Conservation (phyloP, 2,113 vertebrate species). For the Xyrauchen texanus region DNA sequence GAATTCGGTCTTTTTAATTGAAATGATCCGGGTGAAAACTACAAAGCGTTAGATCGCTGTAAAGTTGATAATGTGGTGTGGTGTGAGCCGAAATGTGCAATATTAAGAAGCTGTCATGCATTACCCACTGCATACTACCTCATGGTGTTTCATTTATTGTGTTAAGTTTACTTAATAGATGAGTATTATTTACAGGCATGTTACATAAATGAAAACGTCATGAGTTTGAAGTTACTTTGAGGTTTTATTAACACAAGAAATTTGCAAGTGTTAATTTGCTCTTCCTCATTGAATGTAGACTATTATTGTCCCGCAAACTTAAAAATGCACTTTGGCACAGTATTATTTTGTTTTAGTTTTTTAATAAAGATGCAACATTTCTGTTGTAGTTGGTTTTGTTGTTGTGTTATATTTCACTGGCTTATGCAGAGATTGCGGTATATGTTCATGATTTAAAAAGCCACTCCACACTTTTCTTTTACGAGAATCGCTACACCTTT, state of each 20-base stretch:
- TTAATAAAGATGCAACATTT: constrained; percentile 73
- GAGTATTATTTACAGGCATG: constrained; percentile 45
- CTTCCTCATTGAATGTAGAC: constrained; percentile 61
- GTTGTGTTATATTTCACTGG: background rate
- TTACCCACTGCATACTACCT: constrained; percentile 48
- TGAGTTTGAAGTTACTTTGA: constrained; percentile 33
- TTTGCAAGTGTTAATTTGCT: constrained; percentile 55
- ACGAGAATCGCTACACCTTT: too few species aligned
- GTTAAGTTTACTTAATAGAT: constrained; percentile 5
- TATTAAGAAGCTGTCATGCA: constrained; percentile 48
- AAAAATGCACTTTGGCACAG: constrained; percentile 64
- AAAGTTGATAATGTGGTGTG: constrained; percentile 37
- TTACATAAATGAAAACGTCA: constrained; percentile 47
- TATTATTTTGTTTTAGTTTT: constrained; percentile 62
- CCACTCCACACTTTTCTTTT: background rate
- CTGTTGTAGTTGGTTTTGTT: constrained; percentile 48
- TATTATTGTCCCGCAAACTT: constrained; percentile 43
- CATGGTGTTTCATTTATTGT: constrained; percentile 34
- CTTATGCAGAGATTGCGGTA: background rate
- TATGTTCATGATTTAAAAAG: background rate
- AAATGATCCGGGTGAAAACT: background rate
- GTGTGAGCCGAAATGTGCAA: constrained; percentile 59
- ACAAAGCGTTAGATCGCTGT: constrained; percentile 37
- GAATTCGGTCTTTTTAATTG: constrained; percentile 36
- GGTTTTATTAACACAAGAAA: constrained; percentile 39